Conservation (phyloP, 2,797 vertebrate genomes). For the Alca torda region DNA sequence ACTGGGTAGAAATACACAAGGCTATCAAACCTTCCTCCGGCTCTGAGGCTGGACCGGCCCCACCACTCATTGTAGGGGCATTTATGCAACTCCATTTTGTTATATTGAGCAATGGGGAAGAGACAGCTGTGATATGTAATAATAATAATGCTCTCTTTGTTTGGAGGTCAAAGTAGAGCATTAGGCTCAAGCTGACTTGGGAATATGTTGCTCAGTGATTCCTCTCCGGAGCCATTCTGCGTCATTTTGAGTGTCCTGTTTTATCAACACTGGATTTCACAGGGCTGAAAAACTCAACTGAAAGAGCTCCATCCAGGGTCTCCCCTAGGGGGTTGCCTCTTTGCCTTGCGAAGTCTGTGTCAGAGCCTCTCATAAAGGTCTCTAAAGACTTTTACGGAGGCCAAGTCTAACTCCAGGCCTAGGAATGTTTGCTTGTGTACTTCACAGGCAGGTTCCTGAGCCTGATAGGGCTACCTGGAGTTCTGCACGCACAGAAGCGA, state of each 20-base stretch:
- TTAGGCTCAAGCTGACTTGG: constrained; percentile 18
- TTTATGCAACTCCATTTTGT: background rate
- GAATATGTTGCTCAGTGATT: constrained; percentile 4
- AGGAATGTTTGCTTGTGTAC: background rate
- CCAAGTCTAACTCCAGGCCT: background rate
- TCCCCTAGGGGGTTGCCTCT: background rate
- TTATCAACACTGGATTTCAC: background rate
- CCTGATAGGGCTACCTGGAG: background rate
- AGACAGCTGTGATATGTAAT: background rate
- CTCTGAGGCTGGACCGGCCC: background rate
- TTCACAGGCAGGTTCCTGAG: background rate
- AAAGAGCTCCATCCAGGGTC: background rate
- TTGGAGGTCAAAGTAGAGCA: constrained; percentile 18
- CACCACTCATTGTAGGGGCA: background rate
- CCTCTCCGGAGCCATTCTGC: background rate
- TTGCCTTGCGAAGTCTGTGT: background rate
- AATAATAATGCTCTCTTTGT: constrained; percentile 22
- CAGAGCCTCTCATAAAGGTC: background rate
- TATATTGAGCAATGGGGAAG: background rate
- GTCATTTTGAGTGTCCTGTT: background rate
- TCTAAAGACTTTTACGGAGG: background rate
- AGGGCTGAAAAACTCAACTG: background rate
- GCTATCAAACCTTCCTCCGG: background rate
- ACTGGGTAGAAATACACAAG: background rate
- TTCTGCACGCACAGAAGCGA: background rate